Conservation (phyloP, 2,888 invertebrate genomes). For the Cerceris ruficornis region DNA sequence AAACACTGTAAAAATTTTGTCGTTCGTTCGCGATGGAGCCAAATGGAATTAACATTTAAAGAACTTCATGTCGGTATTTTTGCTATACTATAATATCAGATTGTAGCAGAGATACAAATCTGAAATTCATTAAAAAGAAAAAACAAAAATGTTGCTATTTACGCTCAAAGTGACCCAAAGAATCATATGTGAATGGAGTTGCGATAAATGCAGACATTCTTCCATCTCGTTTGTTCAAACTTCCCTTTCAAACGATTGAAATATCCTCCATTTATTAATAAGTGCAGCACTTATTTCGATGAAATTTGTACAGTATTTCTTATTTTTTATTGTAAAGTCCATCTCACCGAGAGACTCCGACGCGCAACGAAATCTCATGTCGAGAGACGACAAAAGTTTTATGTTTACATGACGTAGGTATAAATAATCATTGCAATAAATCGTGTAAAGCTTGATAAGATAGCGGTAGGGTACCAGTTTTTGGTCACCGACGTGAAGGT, state of each 20-base stretch:
- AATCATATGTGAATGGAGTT: too few species aligned
- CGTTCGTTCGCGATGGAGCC: constrained; percentile 1
- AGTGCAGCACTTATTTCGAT: too few species aligned
- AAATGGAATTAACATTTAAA: not conserved
- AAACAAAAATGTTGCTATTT: too few species aligned
- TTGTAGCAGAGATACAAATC: too few species aligned
- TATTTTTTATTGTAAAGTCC: not conserved
- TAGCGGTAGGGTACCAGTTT: constrained; percentile 37
- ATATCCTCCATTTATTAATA: too few species aligned
- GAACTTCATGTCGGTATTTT: not conserved
- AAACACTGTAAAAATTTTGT: constrained; percentile 32
- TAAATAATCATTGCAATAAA: constrained; percentile 51
- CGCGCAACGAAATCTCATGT: not conserved
- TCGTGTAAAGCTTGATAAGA: constrained; percentile 36
- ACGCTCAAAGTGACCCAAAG: too few species aligned
- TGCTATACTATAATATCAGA: too few species aligned
- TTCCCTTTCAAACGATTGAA: not conserved
- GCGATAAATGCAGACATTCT: not conserved
- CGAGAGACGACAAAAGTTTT: constrained; percentile 36
- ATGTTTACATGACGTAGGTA: constrained; percentile 27
- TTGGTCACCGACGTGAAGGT: constrained; percentile 4
- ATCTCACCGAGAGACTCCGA: not conserved
- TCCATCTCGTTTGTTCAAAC: not conserved
- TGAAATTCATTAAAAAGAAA: too few species aligned
- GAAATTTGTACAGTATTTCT: too few species aligned